phyloP scores from a whole-genome alignment of 2,113 vertebrate genomes.

The Microcebus murinus region DNA sequence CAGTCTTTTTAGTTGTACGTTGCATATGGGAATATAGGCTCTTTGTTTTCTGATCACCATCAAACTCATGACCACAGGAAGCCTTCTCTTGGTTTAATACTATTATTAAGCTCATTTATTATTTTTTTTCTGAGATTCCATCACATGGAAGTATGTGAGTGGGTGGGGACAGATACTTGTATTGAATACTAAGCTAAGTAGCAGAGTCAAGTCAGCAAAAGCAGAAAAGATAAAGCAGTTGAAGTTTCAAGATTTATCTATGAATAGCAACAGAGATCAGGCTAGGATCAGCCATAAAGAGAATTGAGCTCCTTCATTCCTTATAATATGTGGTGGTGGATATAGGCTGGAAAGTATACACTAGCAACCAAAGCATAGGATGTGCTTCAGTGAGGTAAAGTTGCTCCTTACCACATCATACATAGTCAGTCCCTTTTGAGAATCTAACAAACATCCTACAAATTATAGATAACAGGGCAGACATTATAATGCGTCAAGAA shows the following conservation, averaged over 20 bases:
- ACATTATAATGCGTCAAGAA: neutral
- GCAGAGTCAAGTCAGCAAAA: neutral
- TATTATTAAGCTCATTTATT: neutral
- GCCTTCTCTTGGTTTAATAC: neutral
- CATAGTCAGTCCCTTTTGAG: neutral
- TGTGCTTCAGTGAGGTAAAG: neutral
- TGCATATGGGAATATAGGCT: neutral
- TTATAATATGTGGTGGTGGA: neutral
- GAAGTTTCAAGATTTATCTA: neutral
- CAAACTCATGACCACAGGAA: neutral
- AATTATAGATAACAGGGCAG: neutral
- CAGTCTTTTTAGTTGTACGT: neutral
- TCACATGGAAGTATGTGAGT: neutral
- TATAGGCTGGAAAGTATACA: neutral
- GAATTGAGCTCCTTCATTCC: neutral
- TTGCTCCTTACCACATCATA: neutral
- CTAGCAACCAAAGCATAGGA: neutral
- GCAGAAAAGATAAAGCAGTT: neutral
- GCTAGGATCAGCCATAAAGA: neutral
- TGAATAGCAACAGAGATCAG: neutral
- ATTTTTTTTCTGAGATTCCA: neutral
- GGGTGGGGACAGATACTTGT: neutral
- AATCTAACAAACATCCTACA: neutral
- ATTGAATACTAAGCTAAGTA: neutral
- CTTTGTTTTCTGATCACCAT: neutral